These are phyloP conservation scores for Pollenia labialis DNA, from an alignment of 2,888 invertebrate species.

Conservation along the genomic window DNA sequence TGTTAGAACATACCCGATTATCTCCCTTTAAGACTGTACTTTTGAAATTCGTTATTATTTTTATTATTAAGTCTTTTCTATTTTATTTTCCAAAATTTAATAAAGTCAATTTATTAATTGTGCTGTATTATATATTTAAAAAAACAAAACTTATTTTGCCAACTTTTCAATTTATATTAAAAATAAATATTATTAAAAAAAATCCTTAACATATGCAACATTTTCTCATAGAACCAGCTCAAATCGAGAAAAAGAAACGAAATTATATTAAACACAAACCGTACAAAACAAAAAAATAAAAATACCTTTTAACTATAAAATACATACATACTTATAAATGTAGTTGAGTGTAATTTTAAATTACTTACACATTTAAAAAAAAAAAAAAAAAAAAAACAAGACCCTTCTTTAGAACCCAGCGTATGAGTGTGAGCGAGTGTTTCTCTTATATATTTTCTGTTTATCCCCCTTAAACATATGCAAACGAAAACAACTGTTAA, in stretches of 20 bases:
- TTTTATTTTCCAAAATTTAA: neutral
- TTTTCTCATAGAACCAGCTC: conserved; percentile 15
- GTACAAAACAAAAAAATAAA: conserved; percentile 11
- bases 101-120: conserved; percentile 22
- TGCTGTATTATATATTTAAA: conserved; percentile 1
- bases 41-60: too few species aligned
- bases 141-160: conserved; percentile 2
- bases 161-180: conserved; percentile 53
- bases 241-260: neutral
- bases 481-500: conserved; percentile 47
- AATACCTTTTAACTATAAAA: neutral
- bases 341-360: conserved; percentile 23
- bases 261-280: conserved; percentile 35
- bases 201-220: conserved; percentile 41
- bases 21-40: too few species aligned
- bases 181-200: conserved; percentile 40
- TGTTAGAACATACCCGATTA: too few species aligned
- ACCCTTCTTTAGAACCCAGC: neutral
- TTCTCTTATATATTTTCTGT: conserved; percentile 1
- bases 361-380: conserved; percentile 14
- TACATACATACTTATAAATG: conserved; percentile 19
- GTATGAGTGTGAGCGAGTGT: neutral
- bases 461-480: conserved; percentile 40
- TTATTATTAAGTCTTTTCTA: neutral
- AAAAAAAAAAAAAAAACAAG: conserved; percentile 3